Conservation (phyloP, 2,797 vertebrate genomes). For the Poeciliopsis gracilis region DNA sequence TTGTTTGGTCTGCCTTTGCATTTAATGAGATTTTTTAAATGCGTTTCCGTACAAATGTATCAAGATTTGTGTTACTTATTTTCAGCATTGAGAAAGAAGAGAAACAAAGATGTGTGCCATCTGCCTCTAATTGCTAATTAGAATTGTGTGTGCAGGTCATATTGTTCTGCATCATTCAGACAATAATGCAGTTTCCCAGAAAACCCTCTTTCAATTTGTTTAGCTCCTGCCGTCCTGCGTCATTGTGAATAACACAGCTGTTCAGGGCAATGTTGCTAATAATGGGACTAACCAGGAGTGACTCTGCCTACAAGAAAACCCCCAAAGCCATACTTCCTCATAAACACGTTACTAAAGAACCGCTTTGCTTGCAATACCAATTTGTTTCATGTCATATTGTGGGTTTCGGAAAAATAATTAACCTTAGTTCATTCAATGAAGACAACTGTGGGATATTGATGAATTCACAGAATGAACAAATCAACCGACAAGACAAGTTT, state of each 20-base stretch:
- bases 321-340: conserved; percentile 16
- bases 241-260: conserved; percentile 25
- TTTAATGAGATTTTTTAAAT: background rate
- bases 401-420: background rate
- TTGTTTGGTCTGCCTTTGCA: background rate
- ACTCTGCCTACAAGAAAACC: conserved; percentile 7
- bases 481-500: background rate
- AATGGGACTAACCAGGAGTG: conserved; percentile 19
- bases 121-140: conserved; percentile 8
- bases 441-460: background rate
- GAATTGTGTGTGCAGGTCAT: conserved; percentile 8
- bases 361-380: background rate
- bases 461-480: background rate
- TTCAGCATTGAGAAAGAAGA: background rate
- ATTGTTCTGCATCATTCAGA: conserved; percentile 24
- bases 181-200: conserved; percentile 20
- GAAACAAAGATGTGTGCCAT: background rate
- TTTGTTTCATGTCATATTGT: background rate
- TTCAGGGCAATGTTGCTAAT: conserved; percentile 11
- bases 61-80: background rate
- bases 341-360: background rate
- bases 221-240: conserved; percentile 17
- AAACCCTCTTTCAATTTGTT: conserved; percentile 21
- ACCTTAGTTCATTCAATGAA: background rate
- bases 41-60: background rate